Evolutionary conservation across 2,888 invertebrate species (phyloP), one percentile per base, ranked within the genome.

Genomic region (Horisme vitalbata): DNA sequence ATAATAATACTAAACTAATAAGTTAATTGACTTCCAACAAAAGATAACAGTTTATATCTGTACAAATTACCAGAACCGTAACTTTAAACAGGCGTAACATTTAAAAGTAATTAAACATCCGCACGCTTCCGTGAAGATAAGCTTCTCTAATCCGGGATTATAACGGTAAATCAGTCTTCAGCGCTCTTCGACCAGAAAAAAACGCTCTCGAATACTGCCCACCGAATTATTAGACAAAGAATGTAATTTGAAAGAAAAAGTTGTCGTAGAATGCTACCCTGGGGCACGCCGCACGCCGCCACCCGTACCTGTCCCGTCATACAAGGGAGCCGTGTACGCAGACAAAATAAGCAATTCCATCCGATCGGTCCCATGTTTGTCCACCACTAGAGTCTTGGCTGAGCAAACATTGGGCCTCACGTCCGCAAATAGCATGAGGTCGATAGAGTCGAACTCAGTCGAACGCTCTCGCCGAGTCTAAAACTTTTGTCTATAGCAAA

Each of bases 291-390:
- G 81, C 69, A 79, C 68, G 68, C 77, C 71, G 66, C 62, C 73
- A 70, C 68, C 79, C 68, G 71, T 84, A 85, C 83, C 83, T 85
- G 83, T 76, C 78, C 79, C 76, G 71, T 36, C 31, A 13, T 32
- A 26, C 71, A 71, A 77, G 83, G 83, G 83, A 83, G 80, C 71
- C 74, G 73, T 84, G 88, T 86, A 84, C 82, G 84, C 82, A 82
- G 83, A 88, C 87, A 89, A 89, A 89, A 88, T 89, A 88, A 88
- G 88, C 88, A 88, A 89, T 88, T 87, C 88, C 86, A 79, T 81
- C 71, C 83, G 82, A 85, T 87, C 84, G 80, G 86, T 75, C 84
- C 83, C 75, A 74, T 89, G 85, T 89, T 89, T 89, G 87, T 79
- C 76, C 79, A 83, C 86, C 88, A 89, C 88, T 89, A 88, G 86